Base-by-base conservation (phyloP, 1,140 invertebrate genomes). In the Sipha flava region DNA sequence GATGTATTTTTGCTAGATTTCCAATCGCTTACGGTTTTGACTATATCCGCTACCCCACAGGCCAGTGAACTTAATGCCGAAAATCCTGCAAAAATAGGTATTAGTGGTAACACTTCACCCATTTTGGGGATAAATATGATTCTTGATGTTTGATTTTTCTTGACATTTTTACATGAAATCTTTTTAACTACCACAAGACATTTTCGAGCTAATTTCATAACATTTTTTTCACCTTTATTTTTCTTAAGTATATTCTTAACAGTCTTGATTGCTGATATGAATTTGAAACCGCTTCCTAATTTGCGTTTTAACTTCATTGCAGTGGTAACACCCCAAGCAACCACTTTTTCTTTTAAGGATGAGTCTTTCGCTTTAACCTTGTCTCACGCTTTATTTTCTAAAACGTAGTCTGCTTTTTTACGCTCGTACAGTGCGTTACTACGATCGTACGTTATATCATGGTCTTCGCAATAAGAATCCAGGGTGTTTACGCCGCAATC, bases 391-490 rank as follows among this genome's bases (percentile, higher is more conserved):
- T n/a, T n/a, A n/a, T n/a, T n/a, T n/a, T n/a, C 82, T 72, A 87
- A 82, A 79, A 83, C 40, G 81, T 83, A 81, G 83, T 87, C 86
- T 52, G 86, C 87, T 80, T 81, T 64, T 81, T 86, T 10, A 83
- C 83, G n/a, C n/a, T n/a, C n/a, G n/a, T n/a, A n/a, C n/a, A n/a
- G n/a, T n/a, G n/a, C n/a, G n/a, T n/a, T n/a, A n/a, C n/a, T n/a
- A n/a, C n/a, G n/a, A n/a, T n/a, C n/a, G n/a, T n/a, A n/a, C n/a
- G n/a, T n/a, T 72, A 88, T 86, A 83, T 87, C 85, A 80, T 88
- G 87, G 31, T 84, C 72, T 82, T 85, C 86, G 79, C 18, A 84
- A 83, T 70, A 81, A 29, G 82, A n/a, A n/a, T 88, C 86, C 43
- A 88, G 82, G 37, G 59, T 77, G 84, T 88, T 88, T 31, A 87